A percentile compares a stretch with the other conserved stretches of the same genome.
phyloP scores from a whole-genome alignment of 2,888 invertebrate genomes.

The Cylindroiulus punctatus region DNA sequence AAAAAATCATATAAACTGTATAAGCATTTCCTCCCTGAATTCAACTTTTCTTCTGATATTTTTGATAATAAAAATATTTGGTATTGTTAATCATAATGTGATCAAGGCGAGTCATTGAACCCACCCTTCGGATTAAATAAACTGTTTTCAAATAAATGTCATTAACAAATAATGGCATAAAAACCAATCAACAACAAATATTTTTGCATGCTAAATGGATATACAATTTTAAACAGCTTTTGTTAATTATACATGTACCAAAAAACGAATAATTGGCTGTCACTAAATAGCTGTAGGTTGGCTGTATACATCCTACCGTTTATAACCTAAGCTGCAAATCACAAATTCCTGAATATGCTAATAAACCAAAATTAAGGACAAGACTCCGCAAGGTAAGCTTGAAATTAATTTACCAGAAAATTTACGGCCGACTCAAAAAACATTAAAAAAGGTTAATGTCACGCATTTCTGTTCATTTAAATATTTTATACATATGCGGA shows the following conservation, averaged over 20 bases:
- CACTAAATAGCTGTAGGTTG: background rate
- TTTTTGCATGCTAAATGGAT: background rate
- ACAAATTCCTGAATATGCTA: slow-evolving; percentile 27
- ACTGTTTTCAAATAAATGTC: background rate
- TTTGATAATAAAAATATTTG: background rate
- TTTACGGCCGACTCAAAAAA: background rate
- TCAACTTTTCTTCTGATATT: background rate
- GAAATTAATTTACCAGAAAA: background rate
- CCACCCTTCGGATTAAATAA: background rate
- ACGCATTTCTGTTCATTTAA: slow-evolving; percentile 3
- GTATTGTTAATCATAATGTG: background rate
- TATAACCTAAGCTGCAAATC: background rate
- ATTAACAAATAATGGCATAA: background rate
- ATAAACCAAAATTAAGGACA: background rate
- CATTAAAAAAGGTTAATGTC: slow-evolving; percentile 30
- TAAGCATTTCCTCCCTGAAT: background rate
- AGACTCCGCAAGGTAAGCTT: background rate
- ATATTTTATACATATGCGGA: background rate
- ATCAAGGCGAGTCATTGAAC: background rate
- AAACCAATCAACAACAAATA: background rate
- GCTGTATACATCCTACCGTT: background rate
- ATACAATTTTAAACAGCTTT: background rate
- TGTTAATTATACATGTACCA: background rate
- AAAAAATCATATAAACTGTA: background rate
- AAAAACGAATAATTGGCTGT: background rate